phyloP scores from a whole-genome alignment of 1,140 invertebrate genomes.

The Cydia fagiglandana region DNA sequence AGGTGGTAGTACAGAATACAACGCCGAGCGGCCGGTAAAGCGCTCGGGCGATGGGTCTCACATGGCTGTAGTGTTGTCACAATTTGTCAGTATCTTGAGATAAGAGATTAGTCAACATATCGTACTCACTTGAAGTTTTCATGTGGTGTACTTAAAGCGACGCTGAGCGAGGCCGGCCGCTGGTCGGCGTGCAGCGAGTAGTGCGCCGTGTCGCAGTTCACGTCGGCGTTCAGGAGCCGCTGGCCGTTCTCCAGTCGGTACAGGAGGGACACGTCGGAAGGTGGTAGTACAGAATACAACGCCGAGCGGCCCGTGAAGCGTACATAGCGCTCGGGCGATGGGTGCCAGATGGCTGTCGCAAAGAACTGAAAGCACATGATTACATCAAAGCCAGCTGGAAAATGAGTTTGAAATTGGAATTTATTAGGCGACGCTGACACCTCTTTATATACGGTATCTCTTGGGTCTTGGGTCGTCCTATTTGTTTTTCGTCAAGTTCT shows the following conservation, averaged over 20 bases:
- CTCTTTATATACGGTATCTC: neutral
- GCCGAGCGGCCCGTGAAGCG: constrained; percentile 67
- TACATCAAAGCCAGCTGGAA: too few relatives aligned
- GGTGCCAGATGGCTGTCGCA: constrained; percentile 78
- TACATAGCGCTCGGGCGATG: constrained; percentile 71
- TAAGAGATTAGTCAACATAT: constrained; percentile 43
- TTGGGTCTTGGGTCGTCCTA: too few relatives aligned
- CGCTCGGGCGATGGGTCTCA: constrained; percentile 70
- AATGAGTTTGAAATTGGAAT: too few relatives aligned
- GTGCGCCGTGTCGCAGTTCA: constrained; percentile 51
- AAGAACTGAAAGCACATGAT: constrained; percentile 55
- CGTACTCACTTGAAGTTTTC: constrained; percentile 65
- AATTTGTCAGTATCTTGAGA: too few relatives aligned
- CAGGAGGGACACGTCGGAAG: constrained; percentile 49
- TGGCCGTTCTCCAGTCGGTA: constrained; percentile 51
- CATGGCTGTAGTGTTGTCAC: too few relatives aligned
- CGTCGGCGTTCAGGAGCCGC: constrained; percentile 53
- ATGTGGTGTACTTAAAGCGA: constrained; percentile 64
- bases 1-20: constrained; percentile 58
- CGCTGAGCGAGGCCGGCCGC: constrained; percentile 47
- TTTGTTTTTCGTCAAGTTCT: too few relatives aligned
- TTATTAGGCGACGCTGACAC: too few relatives aligned
- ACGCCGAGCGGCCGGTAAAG: constrained; percentile 61
- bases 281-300: constrained; percentile 56
- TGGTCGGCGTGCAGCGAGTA: constrained; percentile 70